Evolutionary conservation across 2,797 vertebrate species (phyloP).

Genomic region (Propithecus perrieri): DNA sequence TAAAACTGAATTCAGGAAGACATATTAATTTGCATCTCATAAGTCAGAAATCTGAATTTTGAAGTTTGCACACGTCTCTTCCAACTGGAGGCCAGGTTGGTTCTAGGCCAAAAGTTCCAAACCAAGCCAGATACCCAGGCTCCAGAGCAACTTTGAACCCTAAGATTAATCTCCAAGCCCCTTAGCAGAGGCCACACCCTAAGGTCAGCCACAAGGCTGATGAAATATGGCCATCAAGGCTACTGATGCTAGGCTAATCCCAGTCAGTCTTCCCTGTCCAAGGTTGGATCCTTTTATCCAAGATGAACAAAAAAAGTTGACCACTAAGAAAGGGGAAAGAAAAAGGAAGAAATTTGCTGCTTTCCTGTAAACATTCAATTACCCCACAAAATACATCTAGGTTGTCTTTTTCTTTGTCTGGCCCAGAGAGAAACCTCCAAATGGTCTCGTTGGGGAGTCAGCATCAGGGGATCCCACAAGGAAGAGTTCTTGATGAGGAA

Average conservation of each 20-base stretch:
- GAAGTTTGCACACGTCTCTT: neutral
- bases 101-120: neutral
- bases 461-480: neutral
- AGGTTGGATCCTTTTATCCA: neutral
- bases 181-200: neutral
- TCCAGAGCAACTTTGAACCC: neutral
- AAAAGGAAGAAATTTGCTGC: neutral
- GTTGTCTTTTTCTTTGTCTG: neutral
- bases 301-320: neutral
- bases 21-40: neutral
- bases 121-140: neutral
- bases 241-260: neutral
- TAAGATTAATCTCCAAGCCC: neutral
- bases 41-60: conserved; percentile 3
- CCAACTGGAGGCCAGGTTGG: neutral
- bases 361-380: neutral
- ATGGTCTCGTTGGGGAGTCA: neutral
- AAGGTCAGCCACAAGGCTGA: neutral
- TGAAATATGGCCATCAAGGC: neutral
- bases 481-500: neutral
- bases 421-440: neutral
- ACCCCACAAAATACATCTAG: neutral
- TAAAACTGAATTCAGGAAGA: conserved; percentile 12
- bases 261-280: no score
- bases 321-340: neutral